Percentiles rank a stretch among this genome's conserved stretches.
Conservation (phyloP, 2,888 invertebrate genomes). For the Ditula angustiorana region DNA sequence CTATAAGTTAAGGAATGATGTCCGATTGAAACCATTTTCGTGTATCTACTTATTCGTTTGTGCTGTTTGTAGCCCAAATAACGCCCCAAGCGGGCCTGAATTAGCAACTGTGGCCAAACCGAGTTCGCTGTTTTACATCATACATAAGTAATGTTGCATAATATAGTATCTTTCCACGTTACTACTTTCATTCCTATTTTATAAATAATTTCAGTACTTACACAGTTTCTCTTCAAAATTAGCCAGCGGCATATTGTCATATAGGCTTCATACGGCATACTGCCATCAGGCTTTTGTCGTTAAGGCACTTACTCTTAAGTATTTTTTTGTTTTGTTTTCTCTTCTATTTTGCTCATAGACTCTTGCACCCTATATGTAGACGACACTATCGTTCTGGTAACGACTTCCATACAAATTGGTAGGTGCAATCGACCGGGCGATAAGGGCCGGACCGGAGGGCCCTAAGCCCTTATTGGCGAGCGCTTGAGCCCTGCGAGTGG, state of each 20-base stretch:
- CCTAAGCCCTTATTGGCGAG: constrained; percentile 29
- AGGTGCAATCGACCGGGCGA: constrained; percentile 29
- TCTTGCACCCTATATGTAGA: background rate
- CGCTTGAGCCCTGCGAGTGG: constrained; percentile 32
- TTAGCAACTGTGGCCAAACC: background rate
- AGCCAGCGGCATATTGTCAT: too few relatives aligned
- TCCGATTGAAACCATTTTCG: constrained; percentile 16
- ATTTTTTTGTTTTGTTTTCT: too few relatives aligned
- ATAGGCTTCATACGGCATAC: too few relatives aligned
- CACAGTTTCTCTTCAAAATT: too few relatives aligned
- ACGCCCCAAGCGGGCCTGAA: background rate
- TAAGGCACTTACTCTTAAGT: too few relatives aligned
- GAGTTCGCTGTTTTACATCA: background rate
- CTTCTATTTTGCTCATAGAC: background rate
- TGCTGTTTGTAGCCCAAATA: background rate
- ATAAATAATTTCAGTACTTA: too few relatives aligned
- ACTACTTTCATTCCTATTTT: too few relatives aligned
- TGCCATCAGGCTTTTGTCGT: too few relatives aligned
- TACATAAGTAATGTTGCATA: background rate
- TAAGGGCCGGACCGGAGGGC: constrained; percentile 23
- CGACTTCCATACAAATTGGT: constrained; percentile 33
- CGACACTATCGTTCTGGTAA: constrained; percentile 4
- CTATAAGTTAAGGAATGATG: constrained; percentile 7
- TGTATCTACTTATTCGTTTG: constrained; percentile 12
- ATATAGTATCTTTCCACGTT: background rate